These are phyloP conservation scores for Scophthalmus maximus DNA, from an alignment of 2,113 vertebrate species.

Conservation along the genomic window DNA sequence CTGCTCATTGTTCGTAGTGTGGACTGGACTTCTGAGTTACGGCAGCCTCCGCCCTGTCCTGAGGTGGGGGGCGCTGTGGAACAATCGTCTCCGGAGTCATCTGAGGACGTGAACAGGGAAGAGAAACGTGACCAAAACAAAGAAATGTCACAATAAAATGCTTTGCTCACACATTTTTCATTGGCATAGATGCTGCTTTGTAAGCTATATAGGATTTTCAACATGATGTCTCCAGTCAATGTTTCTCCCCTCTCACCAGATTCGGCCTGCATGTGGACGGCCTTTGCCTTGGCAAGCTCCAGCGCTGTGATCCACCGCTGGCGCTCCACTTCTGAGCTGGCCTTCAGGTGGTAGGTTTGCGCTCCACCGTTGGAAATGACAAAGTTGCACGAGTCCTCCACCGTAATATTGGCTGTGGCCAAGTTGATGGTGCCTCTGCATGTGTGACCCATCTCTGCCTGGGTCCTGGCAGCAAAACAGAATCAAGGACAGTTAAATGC, in stretches of 20 bases:
- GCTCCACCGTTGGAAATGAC: constrained; percentile 96
- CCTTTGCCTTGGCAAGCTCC: constrained; percentile 95
- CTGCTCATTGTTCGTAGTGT: constrained; percentile 90
- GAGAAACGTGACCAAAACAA: neutral
- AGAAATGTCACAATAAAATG: neutral
- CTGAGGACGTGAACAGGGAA: constrained; percentile 68
- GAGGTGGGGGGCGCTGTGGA: constrained; percentile 79
- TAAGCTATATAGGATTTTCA: neutral
- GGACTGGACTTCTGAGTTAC: constrained; percentile 91
- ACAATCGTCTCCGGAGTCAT: constrained; percentile 93
- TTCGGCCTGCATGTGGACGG: constrained; percentile 92
- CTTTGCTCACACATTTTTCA: neutral
- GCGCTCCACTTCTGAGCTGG: constrained; percentile 94
- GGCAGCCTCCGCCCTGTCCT: constrained; percentile 80
- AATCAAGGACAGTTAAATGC: neutral
- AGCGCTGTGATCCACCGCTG: constrained; percentile 97
- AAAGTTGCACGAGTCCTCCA: constrained; percentile 98
- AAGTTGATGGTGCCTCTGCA: constrained; percentile 97
- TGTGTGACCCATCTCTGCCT: constrained; percentile 98
- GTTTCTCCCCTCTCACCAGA: constrained; percentile 84
- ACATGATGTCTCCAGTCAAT: neutral
- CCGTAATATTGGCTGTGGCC: constrained; percentile 94
- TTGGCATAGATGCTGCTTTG: neutral
- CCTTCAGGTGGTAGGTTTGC: constrained; percentile 97
- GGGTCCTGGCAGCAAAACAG: constrained; percentile 82